phyloP scores from a whole-genome alignment of 2,113 vertebrate genomes.

The Rattus rattus region DNA sequence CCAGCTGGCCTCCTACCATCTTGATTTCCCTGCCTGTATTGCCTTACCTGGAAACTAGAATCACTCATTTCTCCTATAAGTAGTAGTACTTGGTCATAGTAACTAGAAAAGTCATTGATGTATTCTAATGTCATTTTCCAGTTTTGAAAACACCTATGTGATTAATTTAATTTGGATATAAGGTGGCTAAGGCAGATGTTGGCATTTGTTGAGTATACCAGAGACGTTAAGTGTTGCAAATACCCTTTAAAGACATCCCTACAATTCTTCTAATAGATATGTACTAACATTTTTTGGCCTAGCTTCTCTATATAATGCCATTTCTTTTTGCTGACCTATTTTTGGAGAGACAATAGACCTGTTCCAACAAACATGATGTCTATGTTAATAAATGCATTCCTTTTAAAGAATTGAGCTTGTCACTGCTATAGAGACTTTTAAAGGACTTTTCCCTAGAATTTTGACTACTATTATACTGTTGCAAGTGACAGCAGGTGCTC shows the following conservation, averaged over 20 bases:
- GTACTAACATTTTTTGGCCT: neutral
- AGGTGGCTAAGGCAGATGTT: neutral
- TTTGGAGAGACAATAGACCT: neutral
- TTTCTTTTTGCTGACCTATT: neutral
- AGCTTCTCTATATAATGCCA: neutral
- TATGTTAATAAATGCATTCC: neutral
- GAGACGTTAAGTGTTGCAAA: neutral
- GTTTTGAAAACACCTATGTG: neutral
- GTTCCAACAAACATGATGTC: neutral
- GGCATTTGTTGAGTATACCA: neutral
- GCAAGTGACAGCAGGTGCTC: neutral
- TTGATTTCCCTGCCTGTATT: neutral
- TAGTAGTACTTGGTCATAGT: neutral
- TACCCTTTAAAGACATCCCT: neutral
- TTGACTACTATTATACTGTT: neutral
- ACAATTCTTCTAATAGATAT: neutral
- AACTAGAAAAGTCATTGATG: neutral
- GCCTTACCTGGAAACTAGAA: neutral
- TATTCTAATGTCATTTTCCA: constrained; percentile 10
- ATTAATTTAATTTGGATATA: neutral
- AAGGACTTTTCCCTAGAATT: neutral
- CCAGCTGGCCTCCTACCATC: neutral
- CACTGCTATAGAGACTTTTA: neutral
- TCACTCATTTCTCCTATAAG: too few relatives aligned
- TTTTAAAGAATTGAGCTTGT: neutral